Conservation (phyloP, 2,797 vertebrate species). For the Craterocephalus amniculus region DNA sequence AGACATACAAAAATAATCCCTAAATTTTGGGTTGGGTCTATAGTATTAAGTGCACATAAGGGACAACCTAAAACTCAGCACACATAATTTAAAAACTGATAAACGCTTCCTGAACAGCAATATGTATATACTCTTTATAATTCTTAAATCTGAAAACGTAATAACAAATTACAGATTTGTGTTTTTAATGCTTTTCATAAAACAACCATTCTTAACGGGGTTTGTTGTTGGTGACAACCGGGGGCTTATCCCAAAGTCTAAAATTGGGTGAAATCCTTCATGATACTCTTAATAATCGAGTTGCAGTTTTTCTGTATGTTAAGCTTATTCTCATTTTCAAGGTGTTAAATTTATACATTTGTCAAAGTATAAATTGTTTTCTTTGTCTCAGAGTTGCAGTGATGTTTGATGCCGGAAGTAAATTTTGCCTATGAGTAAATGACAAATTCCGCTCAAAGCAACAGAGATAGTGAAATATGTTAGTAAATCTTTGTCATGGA, state of each 20-base stretch:
- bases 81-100: background rate
- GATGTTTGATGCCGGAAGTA: background rate
- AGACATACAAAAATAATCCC: background rate
- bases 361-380: background rate
- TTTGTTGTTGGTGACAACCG: background rate
- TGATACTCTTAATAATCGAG: no score
- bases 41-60: background rate
- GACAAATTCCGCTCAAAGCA: background rate
- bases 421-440: background rate
- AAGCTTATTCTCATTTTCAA: background rate
- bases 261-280: no score
- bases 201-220: background rate
- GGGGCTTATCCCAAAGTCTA: background rate
- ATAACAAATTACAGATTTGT: background rate
- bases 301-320: constrained; percentile 46
- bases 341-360: background rate
- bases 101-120: background rate
- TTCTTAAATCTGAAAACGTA: background rate
- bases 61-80: background rate
- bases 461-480: background rate
- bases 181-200: background rate
- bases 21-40: no score
- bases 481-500: background rate
- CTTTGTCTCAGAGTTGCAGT: constrained; percentile 16
- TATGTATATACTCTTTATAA: background rate